phyloP scores from a whole-genome alignment of 2,113 vertebrate species.

The Coturnix japonica region DNA sequence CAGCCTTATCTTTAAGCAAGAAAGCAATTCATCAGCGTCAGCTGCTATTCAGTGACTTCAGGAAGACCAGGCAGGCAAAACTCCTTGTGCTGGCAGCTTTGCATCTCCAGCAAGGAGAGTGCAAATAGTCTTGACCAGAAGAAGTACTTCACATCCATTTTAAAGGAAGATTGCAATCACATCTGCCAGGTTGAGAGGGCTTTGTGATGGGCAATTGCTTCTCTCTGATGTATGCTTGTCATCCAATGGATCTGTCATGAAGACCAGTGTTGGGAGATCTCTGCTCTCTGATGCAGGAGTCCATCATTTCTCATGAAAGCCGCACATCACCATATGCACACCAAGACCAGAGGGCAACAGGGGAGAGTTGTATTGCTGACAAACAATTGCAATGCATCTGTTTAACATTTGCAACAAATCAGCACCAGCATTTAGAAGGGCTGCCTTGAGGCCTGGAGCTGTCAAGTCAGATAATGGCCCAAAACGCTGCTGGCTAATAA shows the following conservation, averaged over 20 bases:
- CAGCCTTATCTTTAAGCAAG: neutral
- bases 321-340: neutral
- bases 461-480: constrained; percentile 61
- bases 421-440: constrained; percentile 49
- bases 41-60: neutral
- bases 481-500: constrained; percentile 52
- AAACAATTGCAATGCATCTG: constrained; percentile 64
- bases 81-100: neutral
- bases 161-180: neutral
- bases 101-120: neutral
- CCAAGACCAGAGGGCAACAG: constrained; percentile 35
- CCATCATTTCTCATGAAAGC: constrained; percentile 20
- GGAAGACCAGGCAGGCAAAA: neutral
- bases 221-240: neutral
- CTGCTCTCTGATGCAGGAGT: constrained; percentile 7
- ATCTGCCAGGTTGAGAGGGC: neutral
- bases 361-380: constrained; percentile 40
- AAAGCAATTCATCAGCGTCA: neutral
- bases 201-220: constrained; percentile 4
- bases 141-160: neutral
- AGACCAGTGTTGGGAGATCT: neutral
- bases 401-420: constrained; percentile 59
- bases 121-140: neutral
- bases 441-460: constrained; percentile 53
- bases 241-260: neutral